Percentiles rank a stretch among this genome's conserved stretches.
phyloP scores from a whole-genome alignment of 2,113 vertebrate genomes.

The Perognathus longimembris region DNA sequence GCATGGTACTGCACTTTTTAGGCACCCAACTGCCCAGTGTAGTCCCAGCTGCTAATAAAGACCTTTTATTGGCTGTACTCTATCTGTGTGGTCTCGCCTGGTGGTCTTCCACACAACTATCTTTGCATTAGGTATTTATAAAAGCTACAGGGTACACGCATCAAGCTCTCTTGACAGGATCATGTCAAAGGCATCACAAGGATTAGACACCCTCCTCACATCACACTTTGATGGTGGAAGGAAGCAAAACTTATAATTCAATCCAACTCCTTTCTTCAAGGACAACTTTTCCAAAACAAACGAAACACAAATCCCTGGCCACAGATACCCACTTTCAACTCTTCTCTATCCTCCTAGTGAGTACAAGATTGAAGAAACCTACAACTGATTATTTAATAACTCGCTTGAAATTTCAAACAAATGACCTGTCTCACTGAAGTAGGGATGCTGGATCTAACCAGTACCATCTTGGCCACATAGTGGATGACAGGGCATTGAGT shows the following conservation, averaged over 20 bases:
- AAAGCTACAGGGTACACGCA: no score
- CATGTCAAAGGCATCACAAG: not conserved
- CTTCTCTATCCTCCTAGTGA: slow-evolving; percentile 24
- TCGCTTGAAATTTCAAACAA: slow-evolving; percentile 69
- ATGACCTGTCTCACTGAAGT: slow-evolving; percentile 41
- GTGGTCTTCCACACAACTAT: no score
- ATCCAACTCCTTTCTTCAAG: not conserved
- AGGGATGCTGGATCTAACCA: no score
- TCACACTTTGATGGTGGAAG: not conserved
- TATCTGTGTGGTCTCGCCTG: no score
- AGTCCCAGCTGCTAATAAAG: no score
- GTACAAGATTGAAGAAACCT: slow-evolving; percentile 25
- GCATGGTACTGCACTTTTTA: no score
- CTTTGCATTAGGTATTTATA: no score
- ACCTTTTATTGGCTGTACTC: no score
- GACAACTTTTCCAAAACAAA: not conserved
- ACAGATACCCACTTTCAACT: not conserved
- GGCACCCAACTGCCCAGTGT: no score
- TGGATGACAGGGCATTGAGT: no score
- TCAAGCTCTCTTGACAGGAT: not conserved
- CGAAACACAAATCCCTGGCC: not conserved
- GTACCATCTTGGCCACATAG: no score
- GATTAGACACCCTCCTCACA: not conserved
- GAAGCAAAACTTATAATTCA: slow-evolving; percentile 7
- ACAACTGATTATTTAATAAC: slow-evolving; percentile 10